phyloP scores from a whole-genome alignment of 2,113 vertebrate genomes.

The Misgurnus mizolepis region DNA sequence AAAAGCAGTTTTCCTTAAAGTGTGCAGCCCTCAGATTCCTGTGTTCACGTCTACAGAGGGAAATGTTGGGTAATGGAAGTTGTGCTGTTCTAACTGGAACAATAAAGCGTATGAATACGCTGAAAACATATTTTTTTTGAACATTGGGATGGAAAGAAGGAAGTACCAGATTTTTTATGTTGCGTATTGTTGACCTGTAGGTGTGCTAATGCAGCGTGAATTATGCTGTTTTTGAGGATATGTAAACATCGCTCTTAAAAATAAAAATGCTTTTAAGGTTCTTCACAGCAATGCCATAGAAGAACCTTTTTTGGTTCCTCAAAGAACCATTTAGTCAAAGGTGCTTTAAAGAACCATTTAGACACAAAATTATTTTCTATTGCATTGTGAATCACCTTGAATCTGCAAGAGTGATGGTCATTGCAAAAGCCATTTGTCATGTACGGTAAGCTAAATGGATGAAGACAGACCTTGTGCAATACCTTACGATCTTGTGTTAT shows the following conservation, averaged over 20 bases:
- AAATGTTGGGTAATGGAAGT: conserved; percentile 52
- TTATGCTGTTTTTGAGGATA: not conserved
- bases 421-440: too few species aligned
- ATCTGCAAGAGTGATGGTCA: too few species aligned
- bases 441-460: too few species aligned
- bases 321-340: too few species aligned
- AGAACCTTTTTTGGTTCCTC: too few species aligned
- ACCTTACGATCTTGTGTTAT: too few species aligned
- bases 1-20: conserved; percentile 21
- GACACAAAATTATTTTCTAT: too few species aligned
- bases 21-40: not conserved
- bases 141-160: not conserved
- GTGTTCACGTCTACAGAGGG: conserved; percentile 12
- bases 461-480: too few species aligned
- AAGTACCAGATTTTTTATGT: not conserved
- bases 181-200: not conserved
- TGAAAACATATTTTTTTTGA: conserved; percentile 13
- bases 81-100: conserved; percentile 16
- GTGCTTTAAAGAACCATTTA: too few species aligned
- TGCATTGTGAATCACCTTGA: too few species aligned
- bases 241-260: not conserved
- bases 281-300: too few species aligned
- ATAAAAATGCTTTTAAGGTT: too few species aligned
- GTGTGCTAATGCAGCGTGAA: not conserved
- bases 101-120: not conserved